A percentile compares a stretch with the other conserved stretches of the same genome.
These are phyloP conservation scores for Ceyx melanurus DNA, from an alignment of 2,113 vertebrate genomes.

Conservation along the genomic window DNA sequence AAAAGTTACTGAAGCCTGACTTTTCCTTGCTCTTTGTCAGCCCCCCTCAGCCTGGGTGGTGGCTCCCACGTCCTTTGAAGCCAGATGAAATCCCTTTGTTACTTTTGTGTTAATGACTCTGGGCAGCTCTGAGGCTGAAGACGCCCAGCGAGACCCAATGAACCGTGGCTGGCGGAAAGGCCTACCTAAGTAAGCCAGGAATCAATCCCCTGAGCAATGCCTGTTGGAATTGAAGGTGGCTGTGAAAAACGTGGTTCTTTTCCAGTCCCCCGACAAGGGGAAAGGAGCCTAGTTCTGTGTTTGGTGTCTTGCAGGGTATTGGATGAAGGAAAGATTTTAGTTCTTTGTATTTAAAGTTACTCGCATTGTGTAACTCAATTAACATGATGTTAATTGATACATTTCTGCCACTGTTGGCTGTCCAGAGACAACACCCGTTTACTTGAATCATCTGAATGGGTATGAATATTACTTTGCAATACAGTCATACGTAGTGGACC, in stretches of 20 bases:
- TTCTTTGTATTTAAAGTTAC: not conserved
- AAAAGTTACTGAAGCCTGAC: conserved; percentile 85
- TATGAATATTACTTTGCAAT: not conserved
- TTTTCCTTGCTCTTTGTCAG: conserved; percentile 78
- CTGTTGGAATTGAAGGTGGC: conserved; percentile 2
- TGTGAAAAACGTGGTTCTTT: not conserved
- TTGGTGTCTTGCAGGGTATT: not conserved
- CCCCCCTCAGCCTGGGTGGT: conserved; percentile 70
- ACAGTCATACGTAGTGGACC: not conserved
- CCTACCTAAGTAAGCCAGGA: not conserved
- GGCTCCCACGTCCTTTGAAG: conserved; percentile 78
- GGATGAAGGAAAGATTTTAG: not conserved
- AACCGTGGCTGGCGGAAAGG: conserved; percentile 12
- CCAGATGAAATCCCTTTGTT: conserved; percentile 78
- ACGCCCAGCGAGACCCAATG: conserved; percentile 54
- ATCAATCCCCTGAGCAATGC: conserved; percentile 11
- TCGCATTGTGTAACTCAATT: not conserved
- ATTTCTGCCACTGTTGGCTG: not conserved
- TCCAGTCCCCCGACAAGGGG: conserved; percentile 16
- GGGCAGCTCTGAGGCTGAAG: conserved; percentile 57
- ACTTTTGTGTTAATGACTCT: conserved; percentile 76
- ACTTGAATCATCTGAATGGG: not conserved
- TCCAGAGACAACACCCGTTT: not conserved
- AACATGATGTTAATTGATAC: accelerated
- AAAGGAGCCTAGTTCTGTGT: not conserved